Evolutionary conservation across 2,113 vertebrate genomes (phyloP).

Genomic region (Hyperopisus bebe): DNA sequence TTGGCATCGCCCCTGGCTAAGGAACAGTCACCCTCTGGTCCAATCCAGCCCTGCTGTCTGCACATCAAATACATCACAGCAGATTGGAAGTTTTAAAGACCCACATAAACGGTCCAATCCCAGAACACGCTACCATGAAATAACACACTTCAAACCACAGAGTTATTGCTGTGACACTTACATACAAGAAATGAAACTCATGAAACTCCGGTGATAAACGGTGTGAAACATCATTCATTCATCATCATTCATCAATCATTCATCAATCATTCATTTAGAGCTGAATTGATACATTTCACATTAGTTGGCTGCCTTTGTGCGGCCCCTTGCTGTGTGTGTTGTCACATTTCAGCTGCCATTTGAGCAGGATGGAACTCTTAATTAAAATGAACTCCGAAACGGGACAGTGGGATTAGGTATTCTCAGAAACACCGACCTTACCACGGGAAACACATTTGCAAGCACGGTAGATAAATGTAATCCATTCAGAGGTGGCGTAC

Average conservation of each 20-base stretch:
- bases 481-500: background rate
- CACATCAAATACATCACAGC: background rate
- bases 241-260: background rate
- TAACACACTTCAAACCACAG: background rate
- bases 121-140: background rate
- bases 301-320: background rate
- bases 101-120: background rate
- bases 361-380: background rate
- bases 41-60: background rate
- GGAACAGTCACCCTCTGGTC: background rate
- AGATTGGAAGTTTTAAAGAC: background rate
- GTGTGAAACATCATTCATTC: background rate
- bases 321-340: background rate
- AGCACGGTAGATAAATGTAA: background rate
- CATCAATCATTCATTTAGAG: background rate
- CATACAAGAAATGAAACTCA: background rate
- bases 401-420: background rate
- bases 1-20: background rate
- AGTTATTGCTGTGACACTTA: background rate
- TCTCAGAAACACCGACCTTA: background rate
- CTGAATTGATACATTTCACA: background rate
- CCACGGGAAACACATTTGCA: background rate
- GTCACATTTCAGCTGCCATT: background rate
- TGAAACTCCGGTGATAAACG: background rate
- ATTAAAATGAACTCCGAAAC: background rate